A percentile compares a stretch with the other conserved stretches of the same genome.
phyloP scores from a whole-genome alignment of 2,888 invertebrate genomes.

The Ischnus inquisitorius region DNA sequence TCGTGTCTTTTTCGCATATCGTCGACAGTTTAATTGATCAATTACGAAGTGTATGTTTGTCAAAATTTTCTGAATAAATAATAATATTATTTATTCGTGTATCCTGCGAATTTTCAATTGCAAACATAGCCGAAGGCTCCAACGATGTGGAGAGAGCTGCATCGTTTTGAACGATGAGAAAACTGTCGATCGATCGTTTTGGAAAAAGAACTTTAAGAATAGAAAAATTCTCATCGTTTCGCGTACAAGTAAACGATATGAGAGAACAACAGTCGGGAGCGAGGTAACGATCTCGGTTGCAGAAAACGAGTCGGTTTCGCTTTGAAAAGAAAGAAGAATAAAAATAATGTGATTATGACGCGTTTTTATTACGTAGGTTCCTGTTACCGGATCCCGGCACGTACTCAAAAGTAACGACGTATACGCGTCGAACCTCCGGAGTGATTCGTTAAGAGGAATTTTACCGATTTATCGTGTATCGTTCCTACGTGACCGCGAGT shows the following conservation, averaged over 20 bases:
- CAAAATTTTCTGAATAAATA: too few relatives aligned
- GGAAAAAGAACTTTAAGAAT: not conserved
- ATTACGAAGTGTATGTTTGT: not conserved
- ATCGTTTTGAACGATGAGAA: not conserved
- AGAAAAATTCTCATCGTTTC: not conserved
- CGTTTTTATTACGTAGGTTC: not conserved
- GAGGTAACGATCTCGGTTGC: not conserved
- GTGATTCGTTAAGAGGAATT: conserved; percentile 3
- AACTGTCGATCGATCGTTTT: not conserved
- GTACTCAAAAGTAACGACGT: not conserved
- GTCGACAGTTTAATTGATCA: conserved; percentile 10
- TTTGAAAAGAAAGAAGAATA: not conserved
- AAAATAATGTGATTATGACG: not conserved
- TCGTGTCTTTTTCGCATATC: conserved; percentile 15
- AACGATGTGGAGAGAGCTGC: not conserved
- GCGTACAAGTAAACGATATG: not conserved
- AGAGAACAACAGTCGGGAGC: not conserved
- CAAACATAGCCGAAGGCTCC: too few relatives aligned
- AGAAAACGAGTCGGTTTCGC: not conserved
- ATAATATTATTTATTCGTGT: too few relatives aligned
- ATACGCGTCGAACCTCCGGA: not conserved
- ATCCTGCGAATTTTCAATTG: too few relatives aligned
- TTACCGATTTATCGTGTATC: not conserved
- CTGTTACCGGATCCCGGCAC: not conserved
- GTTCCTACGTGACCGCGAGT: conserved; percentile 24